A percentile compares a stretch with the other conserved stretches of the same genome.
phyloP scores from a whole-genome alignment of 2,113 vertebrate genomes.

The Turnix velox region DNA sequence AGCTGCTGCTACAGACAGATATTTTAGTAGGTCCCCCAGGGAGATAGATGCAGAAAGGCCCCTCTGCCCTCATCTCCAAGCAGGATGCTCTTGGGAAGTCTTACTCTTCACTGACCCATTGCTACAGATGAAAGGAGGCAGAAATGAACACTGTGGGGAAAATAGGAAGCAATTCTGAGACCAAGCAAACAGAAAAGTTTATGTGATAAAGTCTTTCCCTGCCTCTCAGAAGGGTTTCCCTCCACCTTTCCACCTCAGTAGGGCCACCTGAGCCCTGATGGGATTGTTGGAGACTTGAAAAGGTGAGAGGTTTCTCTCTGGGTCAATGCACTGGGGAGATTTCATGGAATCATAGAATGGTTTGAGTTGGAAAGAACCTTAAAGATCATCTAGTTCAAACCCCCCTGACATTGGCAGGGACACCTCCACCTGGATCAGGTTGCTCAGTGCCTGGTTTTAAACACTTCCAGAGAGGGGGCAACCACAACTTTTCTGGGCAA shows the following conservation, averaged over 20 bases:
- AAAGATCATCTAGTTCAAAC: too few relatives aligned
- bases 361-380: too few relatives aligned
- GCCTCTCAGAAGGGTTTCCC: neutral
- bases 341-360: too few relatives aligned
- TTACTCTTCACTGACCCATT: neutral
- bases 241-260: neutral
- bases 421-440: too few relatives aligned
- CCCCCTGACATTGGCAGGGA: too few relatives aligned
- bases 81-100: neutral
- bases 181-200: neutral
- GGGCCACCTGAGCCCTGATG: neutral
- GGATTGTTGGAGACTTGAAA: neutral
- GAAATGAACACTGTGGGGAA: neutral
- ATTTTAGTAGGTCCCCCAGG: rapidly evolving
- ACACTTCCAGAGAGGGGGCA: too few relatives aligned
- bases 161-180: neutral
- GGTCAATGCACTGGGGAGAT: neutral
- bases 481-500: too few relatives aligned
- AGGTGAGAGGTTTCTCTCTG: neutral
- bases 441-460: too few relatives aligned
- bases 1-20: neutral
- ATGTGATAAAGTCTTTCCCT: neutral
- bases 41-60: neutral
- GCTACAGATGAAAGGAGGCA: neutral
- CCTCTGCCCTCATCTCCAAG: too few relatives aligned